Evolutionary conservation across 2,888 invertebrate genomes (phyloP), one percentile per base, ranked within the genome.

Genomic region (Suillia variegata): DNA sequence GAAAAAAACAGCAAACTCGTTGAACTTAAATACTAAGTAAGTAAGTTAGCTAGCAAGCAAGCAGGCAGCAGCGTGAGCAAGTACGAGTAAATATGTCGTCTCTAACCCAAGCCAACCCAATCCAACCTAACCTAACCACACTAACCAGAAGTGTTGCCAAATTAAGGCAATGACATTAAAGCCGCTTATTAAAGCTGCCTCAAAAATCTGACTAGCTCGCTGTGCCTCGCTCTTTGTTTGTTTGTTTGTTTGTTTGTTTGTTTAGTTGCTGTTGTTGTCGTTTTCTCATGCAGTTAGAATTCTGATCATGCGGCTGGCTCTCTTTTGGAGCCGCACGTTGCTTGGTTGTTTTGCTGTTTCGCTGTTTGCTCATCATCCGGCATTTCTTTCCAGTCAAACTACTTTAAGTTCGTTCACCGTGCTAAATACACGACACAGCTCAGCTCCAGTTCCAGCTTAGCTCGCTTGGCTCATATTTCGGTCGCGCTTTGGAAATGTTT

Each of bases 351-450:
- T n/a, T n/a, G n/a, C n/a, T n/a, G n/a, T n/a, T n/a, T n/a, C n/a
- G n/a, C n/a, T n/a, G n/a, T n/a, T n/a, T 61, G 52, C 45, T 59
- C 58, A 42, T 52, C 38, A 42, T 59, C 45, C 45, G 38, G 48
- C 53, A 62, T 58, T 61, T 64, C 10, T 71, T 79, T 79, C 80
- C 79, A 76, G 76, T 78, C 74, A 78, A 74, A 75, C 80, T 69
- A 76, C 80, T 80, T 80, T 70, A 70, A 80, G 79, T 80, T 80
- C 79, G 76, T 80, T 80, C 74, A 80, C 80, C 80, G 77, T 69
- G 65, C 59, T 56, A 38, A 38, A 38, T 56, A 64, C 65, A 62
- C 62, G 58, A n/a, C n/a, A n/a, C 58, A 54, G 54, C 38, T 42
- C 24, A 38, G 34, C 42, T 13, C 20, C 21, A 62, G 20, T 45